Evolutionary conservation across 2,113 vertebrate genomes (phyloP), one percentile per base, ranked within the genome.

Genomic region (Chionis minor): DNA sequence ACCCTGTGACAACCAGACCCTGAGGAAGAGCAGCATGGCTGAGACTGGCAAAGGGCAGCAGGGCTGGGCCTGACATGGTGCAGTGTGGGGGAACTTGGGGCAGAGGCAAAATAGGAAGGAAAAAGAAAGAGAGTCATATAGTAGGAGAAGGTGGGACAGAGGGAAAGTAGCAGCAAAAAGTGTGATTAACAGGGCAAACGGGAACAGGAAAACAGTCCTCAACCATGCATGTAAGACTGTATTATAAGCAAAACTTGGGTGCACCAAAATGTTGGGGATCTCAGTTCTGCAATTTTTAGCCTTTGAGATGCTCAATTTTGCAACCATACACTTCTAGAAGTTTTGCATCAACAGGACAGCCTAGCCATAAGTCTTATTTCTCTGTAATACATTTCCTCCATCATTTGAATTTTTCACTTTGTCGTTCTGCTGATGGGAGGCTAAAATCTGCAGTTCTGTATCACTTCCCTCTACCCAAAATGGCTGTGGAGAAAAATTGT

Each of bases 151-250:
- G n/a, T 61, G 15, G 15, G 21, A 65, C 27, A 65, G 23, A 55
- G 17, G 21, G 6, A 74, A 3, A 52, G 26, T 33, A 33, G 56
- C 12, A 83, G 26, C 16, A 66, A 51, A 67, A 69, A 47, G 3
- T 3, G 5, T 42, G 16, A 21, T 51, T 86, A 59, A 40, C 10
- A 74, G 14, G 40, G 8, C 8, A 62, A 40, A 10, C 18, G 4
- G 12, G 8, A 94, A 70, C 1, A 33, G 9, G 12, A 28, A 70
- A 70, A 21, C 13, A 42, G n/a, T 55, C 63, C 10, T 45, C 9
- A 55, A n/a, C 3, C 6, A 19, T 7, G 2, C 6, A 15, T 6
- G 3, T 51, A 51, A 40, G 18, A 30, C 10, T 13, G 5, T 13
- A 61, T 20, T 55, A 33, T 45, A 80, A 90, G 56, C 40, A 65